These are phyloP conservation scores for Philhelius pedissequus DNA, from an alignment of 2,888 invertebrate genomes.

Conservation along the genomic window DNA sequence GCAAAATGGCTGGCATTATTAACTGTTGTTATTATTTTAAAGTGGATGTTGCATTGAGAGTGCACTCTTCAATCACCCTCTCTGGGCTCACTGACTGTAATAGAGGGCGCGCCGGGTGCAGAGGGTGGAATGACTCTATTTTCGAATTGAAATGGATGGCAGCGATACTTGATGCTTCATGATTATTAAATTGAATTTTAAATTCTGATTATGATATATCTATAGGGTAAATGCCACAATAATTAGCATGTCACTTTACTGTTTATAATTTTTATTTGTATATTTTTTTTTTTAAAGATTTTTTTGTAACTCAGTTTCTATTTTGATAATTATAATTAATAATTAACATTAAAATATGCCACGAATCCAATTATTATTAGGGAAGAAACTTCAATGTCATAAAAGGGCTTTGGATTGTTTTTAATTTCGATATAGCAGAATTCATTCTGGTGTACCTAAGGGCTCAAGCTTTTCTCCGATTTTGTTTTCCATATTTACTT, in stretches of 20 bases:
- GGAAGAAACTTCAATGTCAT: too few species aligned
- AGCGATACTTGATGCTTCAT: constrained; percentile 20
- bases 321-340: too few species aligned
- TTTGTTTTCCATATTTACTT: too few species aligned
- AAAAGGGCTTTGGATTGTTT: too few species aligned
- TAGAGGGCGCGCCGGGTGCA: not conserved
- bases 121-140: not conserved
- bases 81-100: not conserved
- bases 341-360: too few species aligned
- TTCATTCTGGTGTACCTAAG: too few species aligned
- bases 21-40: constrained; percentile 48
- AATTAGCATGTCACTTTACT: not conserved
- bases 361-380: too few species aligned
- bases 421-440: too few species aligned
- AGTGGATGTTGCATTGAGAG: constrained; percentile 44
- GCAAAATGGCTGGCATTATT: constrained; percentile 31
- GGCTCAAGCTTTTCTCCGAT: too few species aligned
- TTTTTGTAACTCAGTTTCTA: too few species aligned
- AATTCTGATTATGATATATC: constrained; percentile 54
- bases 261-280: not conserved
- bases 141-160: constrained; percentile 58
- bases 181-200: constrained; percentile 51
- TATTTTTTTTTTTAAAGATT: not conserved
- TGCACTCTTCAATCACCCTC: not conserved
- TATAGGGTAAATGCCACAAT: not conserved